Conservation (phyloP, 2,888 invertebrate genomes). For the Dermolepida albohirtum region DNA sequence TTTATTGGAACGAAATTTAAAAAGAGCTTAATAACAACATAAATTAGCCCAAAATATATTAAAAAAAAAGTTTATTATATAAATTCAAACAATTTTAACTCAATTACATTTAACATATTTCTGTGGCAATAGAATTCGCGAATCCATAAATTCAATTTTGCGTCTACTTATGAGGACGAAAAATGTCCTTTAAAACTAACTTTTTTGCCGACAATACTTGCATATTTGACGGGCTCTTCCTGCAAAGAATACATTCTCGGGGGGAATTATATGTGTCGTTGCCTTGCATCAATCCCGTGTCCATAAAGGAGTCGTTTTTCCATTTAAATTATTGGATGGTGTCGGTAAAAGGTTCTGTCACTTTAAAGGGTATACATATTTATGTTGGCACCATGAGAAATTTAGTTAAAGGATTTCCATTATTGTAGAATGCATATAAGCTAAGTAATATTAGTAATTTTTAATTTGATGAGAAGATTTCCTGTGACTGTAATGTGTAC, state of each 20-base stretch:
- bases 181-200: slow-evolving; percentile 11
- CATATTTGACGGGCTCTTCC: slow-evolving; percentile 60
- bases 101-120: slow-evolving; percentile 15
- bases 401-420: too few species aligned
- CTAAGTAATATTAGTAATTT: too few species aligned
- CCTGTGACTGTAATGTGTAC: too few species aligned
- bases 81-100: too few species aligned
- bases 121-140: slow-evolving; percentile 16
- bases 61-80: too few species aligned
- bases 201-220: slow-evolving; percentile 53
- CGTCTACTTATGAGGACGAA: slow-evolving; percentile 7
- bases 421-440: too few species aligned
- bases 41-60: too few species aligned
- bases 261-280: slow-evolving; percentile 60
- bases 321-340: slow-evolving; percentile 38
- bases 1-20: too few species aligned
- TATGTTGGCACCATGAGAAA: too few species aligned
- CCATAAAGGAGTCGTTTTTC: slow-evolving; percentile 41
- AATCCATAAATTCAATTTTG: slow-evolving; percentile 32
- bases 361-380: too few species aligned
- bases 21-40: too few species aligned
- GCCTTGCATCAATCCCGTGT: slow-evolving; percentile 46
- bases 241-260: slow-evolving; percentile 59
- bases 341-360: slow-evolving; percentile 28
- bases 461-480: too few species aligned